phyloP scores from a whole-genome alignment of 2,888 invertebrate species.

The Apotomis turbidana region DNA sequence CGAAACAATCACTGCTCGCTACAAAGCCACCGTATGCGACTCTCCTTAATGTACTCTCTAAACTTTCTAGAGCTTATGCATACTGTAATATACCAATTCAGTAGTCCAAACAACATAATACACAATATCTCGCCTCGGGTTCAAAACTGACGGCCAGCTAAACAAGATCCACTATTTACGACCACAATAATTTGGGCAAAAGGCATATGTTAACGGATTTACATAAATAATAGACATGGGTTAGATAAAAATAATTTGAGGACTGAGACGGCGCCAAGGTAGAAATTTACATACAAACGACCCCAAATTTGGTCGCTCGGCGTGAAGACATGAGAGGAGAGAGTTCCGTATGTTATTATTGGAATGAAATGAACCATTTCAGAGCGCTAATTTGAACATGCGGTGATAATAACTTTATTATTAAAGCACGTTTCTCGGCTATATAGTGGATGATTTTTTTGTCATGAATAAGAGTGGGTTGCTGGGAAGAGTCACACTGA shows the following conservation, averaged over 20 bases:
- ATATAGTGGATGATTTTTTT: no score
- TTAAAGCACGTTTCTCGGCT: no score
- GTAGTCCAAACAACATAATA: neutral
- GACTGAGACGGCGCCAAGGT: conserved; percentile 36
- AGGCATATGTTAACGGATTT: conserved; percentile 35
- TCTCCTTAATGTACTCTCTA: no score
- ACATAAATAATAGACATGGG: conserved; percentile 33
- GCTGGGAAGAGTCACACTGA: no score
- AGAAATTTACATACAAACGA: conserved; percentile 35
- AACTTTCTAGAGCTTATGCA: neutral
- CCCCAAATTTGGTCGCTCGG: neutral
- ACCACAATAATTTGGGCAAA: conserved; percentile 32
- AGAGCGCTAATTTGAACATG: no score
- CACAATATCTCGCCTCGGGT: neutral
- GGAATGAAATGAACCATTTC: neutral
- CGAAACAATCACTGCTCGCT: no score
- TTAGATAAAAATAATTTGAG: conserved; percentile 35
- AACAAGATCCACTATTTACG: conserved; percentile 28
- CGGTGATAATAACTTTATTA: no score
- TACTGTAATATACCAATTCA: neutral
- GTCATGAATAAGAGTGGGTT: no score
- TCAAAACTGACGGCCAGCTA: neutral
- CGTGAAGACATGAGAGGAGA: neutral
- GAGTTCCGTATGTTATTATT: conserved; percentile 15
- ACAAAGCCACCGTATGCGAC: no score